Conservation (phyloP, 1,140 invertebrate species). For the Notospermus geniculatus region DNA sequence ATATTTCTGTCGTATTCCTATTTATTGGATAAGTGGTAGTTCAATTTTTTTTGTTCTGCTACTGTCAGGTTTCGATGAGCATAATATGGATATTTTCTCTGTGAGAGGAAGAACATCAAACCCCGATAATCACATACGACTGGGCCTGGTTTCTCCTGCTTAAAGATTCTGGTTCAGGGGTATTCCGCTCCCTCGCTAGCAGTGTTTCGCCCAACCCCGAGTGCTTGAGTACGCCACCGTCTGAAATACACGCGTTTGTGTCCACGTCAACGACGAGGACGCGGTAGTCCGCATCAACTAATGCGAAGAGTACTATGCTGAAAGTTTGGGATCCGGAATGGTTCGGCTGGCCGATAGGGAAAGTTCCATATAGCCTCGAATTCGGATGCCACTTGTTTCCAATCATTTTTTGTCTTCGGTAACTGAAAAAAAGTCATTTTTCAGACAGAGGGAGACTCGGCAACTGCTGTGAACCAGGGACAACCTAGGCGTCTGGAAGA, state of each 20-base stretch:
- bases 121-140: neutral
- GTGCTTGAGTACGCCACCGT: neutral
- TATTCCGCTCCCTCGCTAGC: neutral
- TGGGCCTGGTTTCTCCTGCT: neutral
- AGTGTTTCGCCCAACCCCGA: neutral
- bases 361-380: neutral
- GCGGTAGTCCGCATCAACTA: neutral
- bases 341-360: neutral
- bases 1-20: too few species aligned
- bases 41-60: too few species aligned
- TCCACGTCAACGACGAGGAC: neutral
- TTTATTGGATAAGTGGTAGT: too few species aligned
- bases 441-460: too few species aligned
- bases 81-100: too few species aligned
- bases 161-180: neutral
- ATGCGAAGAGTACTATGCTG: neutral
- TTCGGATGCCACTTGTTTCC: neutral
- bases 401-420: neutral
- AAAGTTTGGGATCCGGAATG: neutral
- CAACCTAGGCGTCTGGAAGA: too few species aligned
- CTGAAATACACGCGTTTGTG: neutral
- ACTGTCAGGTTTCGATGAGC: too few species aligned
- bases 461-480: too few species aligned
- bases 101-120: too few species aligned
- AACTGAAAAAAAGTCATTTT: slow-evolving; percentile 1